Conservation (phyloP, 2,113 vertebrate genomes). For the Chlorocebus sabaeus region DNA sequence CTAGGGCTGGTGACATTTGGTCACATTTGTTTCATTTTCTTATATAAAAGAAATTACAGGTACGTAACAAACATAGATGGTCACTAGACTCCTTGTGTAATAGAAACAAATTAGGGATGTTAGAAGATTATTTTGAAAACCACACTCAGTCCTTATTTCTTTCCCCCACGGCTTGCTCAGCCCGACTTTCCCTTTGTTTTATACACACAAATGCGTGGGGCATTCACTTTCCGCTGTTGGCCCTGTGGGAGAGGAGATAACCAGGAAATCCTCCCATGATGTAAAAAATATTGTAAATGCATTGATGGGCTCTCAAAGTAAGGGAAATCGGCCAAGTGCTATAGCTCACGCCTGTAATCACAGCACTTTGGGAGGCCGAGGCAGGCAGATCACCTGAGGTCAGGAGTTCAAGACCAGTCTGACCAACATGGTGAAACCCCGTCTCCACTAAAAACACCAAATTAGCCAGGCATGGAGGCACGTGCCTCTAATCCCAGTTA, state of each 20-base stretch:
- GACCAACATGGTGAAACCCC: too few species aligned
- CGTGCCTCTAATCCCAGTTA: too few species aligned
- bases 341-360: too few species aligned
- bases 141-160: background rate
- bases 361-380: too few species aligned
- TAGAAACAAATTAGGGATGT: fast-evolving
- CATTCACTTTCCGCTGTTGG: background rate
- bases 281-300: background rate
- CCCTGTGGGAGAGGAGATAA: background rate
- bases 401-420: too few species aligned
- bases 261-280: background rate
- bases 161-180: too few species aligned
- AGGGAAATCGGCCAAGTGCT: background rate
- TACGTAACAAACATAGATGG: background rate
- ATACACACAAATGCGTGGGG: background rate
- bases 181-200: background rate
- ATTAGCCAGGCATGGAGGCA: too few species aligned
- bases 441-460: too few species aligned
- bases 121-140: too few species aligned
- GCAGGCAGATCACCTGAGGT: too few species aligned
- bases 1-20: background rate
- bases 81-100: background rate
- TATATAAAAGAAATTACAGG: background rate
- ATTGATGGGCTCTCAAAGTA: background rate
- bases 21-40: background rate